Percentiles rank a stretch among this genome's conserved stretches.
Evolutionary conservation across 2,797 vertebrate species (phyloP).

Genomic region (Enteromius trimaculatus): DNA sequence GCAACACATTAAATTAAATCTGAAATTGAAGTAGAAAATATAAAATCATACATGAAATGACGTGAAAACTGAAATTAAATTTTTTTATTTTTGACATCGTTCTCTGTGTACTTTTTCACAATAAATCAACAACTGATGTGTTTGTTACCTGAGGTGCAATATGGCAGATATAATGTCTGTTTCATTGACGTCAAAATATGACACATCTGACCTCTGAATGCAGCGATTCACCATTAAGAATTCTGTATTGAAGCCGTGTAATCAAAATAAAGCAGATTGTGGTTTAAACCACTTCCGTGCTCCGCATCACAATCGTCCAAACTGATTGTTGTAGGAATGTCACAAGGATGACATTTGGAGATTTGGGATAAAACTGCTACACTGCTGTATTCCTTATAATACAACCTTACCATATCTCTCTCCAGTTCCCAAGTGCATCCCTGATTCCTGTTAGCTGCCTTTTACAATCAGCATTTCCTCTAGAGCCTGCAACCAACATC

Average conservation of each 20-base stretch:
- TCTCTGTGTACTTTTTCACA: not conserved
- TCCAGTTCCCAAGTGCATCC: not conserved
- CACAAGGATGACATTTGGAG: not conserved
- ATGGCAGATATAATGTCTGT: not conserved
- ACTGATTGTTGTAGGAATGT: not conserved
- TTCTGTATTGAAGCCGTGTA: not conserved
- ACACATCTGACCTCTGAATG: not conserved
- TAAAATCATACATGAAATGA: too few species aligned
- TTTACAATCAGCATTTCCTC: constrained; percentile 15
- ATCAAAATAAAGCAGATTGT: constrained; percentile 18
- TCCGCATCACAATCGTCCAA: not conserved
- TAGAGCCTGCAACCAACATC: not conserved
- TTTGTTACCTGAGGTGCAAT: not conserved
- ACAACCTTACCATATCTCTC: not conserved
- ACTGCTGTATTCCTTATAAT: not conserved
- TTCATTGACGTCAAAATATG: not conserved
- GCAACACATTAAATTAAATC: too few species aligned
- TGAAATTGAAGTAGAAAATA: too few species aligned
- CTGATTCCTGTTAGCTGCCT: not conserved
- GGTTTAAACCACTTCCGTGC: not conserved
- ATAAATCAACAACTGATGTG: not conserved
- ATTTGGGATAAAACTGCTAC: not conserved
- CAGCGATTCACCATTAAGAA: not conserved
- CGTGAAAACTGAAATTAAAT: too few species aligned
- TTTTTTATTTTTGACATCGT: too few species aligned